Conservation (phyloP, 2,113 vertebrate species). For the Paradoxurus hermaphroditus region DNA sequence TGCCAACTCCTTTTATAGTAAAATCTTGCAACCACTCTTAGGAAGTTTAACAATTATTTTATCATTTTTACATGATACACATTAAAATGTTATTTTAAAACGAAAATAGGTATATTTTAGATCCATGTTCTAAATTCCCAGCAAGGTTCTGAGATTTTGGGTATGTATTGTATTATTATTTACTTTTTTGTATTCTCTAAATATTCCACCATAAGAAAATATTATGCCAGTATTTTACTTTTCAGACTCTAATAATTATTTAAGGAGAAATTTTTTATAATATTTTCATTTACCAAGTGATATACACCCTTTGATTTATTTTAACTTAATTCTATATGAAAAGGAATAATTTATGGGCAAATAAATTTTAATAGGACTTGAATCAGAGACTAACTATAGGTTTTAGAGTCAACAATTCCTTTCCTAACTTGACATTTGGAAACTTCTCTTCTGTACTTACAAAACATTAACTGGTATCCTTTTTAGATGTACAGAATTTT, state of each 20-base stretch:
- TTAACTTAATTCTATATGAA: not conserved
- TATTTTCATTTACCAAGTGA: not conserved
- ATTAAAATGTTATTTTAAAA: slow-evolving; percentile 14
- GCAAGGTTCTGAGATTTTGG: not conserved
- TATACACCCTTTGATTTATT: not conserved
- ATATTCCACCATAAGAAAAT: not conserved
- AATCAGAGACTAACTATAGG: not conserved
- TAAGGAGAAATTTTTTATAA: slow-evolving; percentile 6
- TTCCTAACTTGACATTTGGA: not conserved
- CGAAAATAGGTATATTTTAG: not conserved
- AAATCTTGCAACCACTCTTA: not conserved
- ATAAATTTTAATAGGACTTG: not conserved
- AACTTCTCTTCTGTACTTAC: not conserved
- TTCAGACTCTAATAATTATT: not conserved
- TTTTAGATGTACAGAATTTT: not conserved
- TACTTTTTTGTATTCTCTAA: not conserved
- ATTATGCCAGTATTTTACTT: not conserved
- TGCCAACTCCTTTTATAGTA: not conserved
- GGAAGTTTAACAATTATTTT: not conserved
- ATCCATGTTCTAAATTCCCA: slow-evolving; percentile 2
- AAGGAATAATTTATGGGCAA: not conserved
- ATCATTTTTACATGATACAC: not conserved
- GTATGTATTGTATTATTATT: not conserved
- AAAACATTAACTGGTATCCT: not conserved
- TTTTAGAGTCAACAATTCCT: not conserved